Conservation (phyloP, 1,140 invertebrate species). For the Leptonema lineaticorne region DNA sequence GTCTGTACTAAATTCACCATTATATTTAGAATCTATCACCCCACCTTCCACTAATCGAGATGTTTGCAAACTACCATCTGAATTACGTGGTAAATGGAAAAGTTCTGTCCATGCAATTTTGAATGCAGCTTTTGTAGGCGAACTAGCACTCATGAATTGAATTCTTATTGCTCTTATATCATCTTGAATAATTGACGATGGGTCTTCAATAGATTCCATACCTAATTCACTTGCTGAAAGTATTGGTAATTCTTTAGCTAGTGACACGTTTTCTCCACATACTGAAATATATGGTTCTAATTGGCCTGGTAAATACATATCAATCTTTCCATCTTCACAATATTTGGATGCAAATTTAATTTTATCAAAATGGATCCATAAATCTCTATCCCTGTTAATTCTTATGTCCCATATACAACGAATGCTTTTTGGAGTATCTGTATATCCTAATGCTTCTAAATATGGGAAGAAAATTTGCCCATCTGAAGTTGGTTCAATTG, state of each 20-base stretch:
- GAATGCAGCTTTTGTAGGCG: constrained; percentile 77
- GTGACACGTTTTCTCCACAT: constrained; percentile 80
- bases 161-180: constrained; percentile 62
- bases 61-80: constrained; percentile 75
- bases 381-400: constrained; percentile 75
- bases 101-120: constrained; percentile 88
- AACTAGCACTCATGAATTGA: constrained; percentile 71
- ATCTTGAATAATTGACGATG: constrained; percentile 56
- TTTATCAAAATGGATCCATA: constrained; percentile 84
- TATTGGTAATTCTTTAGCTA: constrained; percentile 74
- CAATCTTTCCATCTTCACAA: constrained; percentile 82
- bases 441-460: constrained; percentile 77
- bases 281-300: constrained; percentile 72
- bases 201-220: constrained; percentile 61
- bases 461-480: constrained; percentile 83
- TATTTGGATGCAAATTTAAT: constrained; percentile 78
- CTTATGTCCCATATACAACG: constrained; percentile 87
- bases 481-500: constrained; percentile 73
- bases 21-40: constrained; percentile 47
- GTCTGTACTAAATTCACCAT: constrained; percentile 46
- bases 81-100: constrained; percentile 80
- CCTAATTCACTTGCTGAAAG: constrained; percentile 72
- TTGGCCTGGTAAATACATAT: constrained; percentile 71
- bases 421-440: constrained; percentile 71
- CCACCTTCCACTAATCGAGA: constrained; percentile 66